Evolutionary conservation across 2,888 invertebrate genomes (phyloP).

Genomic region (Aphidius colemani): DNA sequence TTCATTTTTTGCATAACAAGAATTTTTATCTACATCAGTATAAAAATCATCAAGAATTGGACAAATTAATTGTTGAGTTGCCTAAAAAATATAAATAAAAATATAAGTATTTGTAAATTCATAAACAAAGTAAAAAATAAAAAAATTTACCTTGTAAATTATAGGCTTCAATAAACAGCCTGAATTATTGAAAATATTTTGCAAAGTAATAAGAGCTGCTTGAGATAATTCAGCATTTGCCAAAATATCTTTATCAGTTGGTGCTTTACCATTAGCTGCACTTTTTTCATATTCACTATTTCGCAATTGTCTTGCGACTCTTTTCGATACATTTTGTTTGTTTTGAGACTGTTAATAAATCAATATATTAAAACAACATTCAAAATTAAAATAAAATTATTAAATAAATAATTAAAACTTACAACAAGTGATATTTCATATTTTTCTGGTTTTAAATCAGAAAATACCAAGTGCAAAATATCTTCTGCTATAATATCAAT

Average conservation of each 20-base stretch:
- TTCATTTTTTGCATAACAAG: constrained; percentile 38
- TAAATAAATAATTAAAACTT: constrained; percentile 30
- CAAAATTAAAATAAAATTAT: not conserved
- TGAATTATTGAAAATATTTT: constrained; percentile 46
- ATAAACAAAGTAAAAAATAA: not conserved
- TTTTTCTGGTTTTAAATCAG: constrained; percentile 47
- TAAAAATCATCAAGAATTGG: constrained; percentile 47
- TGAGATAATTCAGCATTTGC: constrained; percentile 42
- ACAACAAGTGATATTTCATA: constrained; percentile 42
- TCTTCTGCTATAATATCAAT: constrained; percentile 49
- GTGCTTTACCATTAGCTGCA: constrained; percentile 33
- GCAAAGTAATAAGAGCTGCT: constrained; percentile 42
- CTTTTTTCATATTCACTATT: constrained; percentile 44
- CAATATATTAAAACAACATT: constrained; percentile 30
- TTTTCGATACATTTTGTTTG: constrained; percentile 44
- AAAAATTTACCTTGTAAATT: constrained; percentile 45
- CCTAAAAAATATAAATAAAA: constrained; percentile 39
- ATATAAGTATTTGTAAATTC: not conserved
- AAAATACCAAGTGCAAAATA: constrained; percentile 43
- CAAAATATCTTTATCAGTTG: constrained; percentile 29
- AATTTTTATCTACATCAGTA: constrained; percentile 36
- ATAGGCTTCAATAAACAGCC: constrained; percentile 40
- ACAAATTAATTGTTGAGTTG: constrained; percentile 41
- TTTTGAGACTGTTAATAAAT: constrained; percentile 36
- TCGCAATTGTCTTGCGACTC: constrained; percentile 45